Conservation (phyloP, 2,888 invertebrate genomes). For the Melanchra persicariae region DNA sequence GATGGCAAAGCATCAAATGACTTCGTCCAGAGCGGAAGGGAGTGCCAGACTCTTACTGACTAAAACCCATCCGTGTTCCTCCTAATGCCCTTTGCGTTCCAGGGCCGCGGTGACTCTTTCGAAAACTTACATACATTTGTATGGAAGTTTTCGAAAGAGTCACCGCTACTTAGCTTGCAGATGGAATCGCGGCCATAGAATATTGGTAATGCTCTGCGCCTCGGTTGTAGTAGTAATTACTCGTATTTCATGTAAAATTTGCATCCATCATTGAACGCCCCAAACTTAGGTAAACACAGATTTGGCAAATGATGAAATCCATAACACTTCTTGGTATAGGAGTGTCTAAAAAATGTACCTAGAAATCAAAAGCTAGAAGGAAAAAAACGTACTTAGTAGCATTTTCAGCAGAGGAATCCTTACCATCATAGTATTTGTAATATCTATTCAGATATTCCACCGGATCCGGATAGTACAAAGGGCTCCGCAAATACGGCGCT, state of each 20-base stretch:
- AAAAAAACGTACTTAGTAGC: not conserved
- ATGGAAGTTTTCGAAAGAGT: no score
- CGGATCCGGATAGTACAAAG: slow-evolving; percentile 79
- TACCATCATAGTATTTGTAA: slow-evolving; percentile 85
- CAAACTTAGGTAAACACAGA: no score
- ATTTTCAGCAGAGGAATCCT: slow-evolving; percentile 63
- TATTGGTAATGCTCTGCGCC: not conserved
- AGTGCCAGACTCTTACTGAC: no score
- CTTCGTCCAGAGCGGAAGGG: no score
- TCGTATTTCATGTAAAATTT: not conserved
- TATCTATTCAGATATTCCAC: slow-evolving; percentile 79
- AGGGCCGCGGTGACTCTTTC: no score
- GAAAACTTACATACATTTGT: no score
- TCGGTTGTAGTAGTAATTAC: not conserved
- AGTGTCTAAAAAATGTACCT: not conserved
- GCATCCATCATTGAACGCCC: not conserved
- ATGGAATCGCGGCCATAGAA: no score
- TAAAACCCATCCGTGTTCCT: no score
- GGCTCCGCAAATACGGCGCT: slow-evolving; percentile 77
- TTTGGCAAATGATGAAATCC: slow-evolving; percentile 2
- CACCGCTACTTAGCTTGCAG: no score
- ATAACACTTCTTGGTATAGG: not conserved
- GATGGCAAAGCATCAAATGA: no score
- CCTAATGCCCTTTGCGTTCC: no score
- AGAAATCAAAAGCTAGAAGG: not conserved